These are phyloP conservation scores for Oscheius onirici DNA, from an alignment of 2,888 invertebrate species.

Conservation along the genomic window DNA sequence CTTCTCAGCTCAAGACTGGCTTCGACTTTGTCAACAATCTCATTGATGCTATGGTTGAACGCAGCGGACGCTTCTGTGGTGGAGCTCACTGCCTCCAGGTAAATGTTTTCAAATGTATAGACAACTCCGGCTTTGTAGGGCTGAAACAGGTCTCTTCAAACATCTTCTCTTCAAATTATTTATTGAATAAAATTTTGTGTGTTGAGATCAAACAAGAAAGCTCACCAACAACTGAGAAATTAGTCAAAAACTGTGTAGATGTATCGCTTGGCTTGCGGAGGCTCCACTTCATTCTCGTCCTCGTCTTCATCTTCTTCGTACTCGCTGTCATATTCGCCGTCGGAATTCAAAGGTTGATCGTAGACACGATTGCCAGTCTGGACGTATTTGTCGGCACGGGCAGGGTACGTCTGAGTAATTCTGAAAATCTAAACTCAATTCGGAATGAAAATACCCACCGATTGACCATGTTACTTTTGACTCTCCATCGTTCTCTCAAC, in stretches of 20 bases:
- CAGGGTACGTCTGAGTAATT: constrained; percentile 60
- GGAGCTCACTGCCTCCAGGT: constrained; percentile 61
- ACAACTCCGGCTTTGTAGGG: neutral
- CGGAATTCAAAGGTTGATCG: constrained; percentile 45
- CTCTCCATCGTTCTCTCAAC: constrained; percentile 56
- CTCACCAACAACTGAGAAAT: neutral
- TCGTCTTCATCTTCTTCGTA: constrained; percentile 43
- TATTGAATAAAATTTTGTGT: neutral
- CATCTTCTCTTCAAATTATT: too few relatives aligned
- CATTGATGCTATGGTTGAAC: constrained; percentile 66
- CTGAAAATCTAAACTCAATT: constrained; percentile 32
- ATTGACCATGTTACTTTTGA: constrained; percentile 56
- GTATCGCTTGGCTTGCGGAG: constrained; percentile 46
- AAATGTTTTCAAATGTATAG: neutral
- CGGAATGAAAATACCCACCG: constrained; percentile 29
- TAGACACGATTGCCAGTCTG: constrained; percentile 62
- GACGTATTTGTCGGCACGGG: constrained; percentile 57
- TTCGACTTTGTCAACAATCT: constrained; percentile 72
- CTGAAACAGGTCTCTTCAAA: neutral
- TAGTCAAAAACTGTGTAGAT: constrained; percentile 62
- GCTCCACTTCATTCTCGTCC: constrained; percentile 42
- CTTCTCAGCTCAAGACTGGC: constrained; percentile 68
- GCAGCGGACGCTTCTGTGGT: constrained; percentile 69
- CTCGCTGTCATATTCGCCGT: constrained; percentile 26
- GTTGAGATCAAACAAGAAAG: constrained; percentile 25